Percentiles rank a stretch among this genome's conserved stretches.
Evolutionary conservation across 2,888 invertebrate genomes (phyloP).

Genomic region (Strigamia crassipes): DNA sequence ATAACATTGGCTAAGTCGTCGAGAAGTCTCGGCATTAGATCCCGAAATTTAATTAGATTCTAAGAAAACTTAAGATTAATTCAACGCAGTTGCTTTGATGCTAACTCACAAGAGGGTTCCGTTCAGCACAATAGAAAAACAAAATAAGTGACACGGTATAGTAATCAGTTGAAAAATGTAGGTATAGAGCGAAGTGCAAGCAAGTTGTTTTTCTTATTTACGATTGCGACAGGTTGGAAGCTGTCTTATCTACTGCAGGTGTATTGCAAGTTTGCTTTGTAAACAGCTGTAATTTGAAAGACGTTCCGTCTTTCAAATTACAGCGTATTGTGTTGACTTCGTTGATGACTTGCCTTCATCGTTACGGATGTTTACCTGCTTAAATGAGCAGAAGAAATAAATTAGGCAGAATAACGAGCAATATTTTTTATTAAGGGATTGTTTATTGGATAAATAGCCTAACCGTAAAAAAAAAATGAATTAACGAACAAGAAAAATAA

Average conservation of each 20-base stretch:
- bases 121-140: background rate
- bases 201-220: conserved; percentile 1
- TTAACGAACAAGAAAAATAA: background rate
- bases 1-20: background rate
- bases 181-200: background rate
- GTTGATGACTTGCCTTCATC: background rate
- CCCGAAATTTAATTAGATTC: background rate
- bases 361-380: background rate
- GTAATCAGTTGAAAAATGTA: background rate
- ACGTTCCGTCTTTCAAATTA: too few species aligned
- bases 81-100: background rate
- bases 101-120: background rate
- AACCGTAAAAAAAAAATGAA: background rate
- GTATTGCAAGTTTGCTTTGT: conserved; percentile 19
- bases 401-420: background rate
- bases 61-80: background rate
- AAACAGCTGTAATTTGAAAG: background rate
- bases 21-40: background rate
- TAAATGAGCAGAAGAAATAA: background rate
- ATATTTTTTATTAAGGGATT: background rate
- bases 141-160: background rate
- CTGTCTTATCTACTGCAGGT: conserved; percentile 1
- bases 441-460: conserved; percentile 24
- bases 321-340: background rate
- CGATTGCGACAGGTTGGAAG: background rate